Evolutionary conservation across 2,113 vertebrate genomes (phyloP).

Genomic region (Nibea coibor): DNA sequence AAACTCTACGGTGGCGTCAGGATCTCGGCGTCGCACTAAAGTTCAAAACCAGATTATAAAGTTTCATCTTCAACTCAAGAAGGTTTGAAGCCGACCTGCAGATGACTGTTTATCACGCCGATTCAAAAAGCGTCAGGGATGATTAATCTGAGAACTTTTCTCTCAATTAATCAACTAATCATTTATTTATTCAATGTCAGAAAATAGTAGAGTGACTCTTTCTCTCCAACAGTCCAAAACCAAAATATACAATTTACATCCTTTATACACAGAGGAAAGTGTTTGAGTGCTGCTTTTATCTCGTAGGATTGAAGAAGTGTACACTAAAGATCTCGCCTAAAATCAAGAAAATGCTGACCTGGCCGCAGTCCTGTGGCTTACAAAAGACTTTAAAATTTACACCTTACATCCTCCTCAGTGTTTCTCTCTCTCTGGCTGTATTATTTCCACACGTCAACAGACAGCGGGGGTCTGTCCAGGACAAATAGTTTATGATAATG

Average conservation of each 20-base stretch:
- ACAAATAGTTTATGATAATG: conserved; percentile 59
- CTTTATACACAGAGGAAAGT: too few species aligned
- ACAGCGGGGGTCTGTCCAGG: conserved; percentile 44
- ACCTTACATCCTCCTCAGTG: neutral
- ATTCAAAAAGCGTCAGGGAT: neutral
- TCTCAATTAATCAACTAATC: too few species aligned
- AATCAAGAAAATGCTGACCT: neutral
- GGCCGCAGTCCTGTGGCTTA: neutral
- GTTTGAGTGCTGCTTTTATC: neutral
- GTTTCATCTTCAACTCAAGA: too few species aligned
- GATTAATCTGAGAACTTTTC: neutral
- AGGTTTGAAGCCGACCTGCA: too few species aligned
- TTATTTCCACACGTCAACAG: conserved; percentile 26
- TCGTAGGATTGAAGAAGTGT: too few species aligned
- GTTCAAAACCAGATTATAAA: too few species aligned
- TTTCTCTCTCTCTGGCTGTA: conserved; percentile 18
- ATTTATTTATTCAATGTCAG: neutral
- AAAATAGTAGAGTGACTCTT: neutral
- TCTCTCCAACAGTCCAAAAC: neutral
- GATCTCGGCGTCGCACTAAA: too few species aligned
- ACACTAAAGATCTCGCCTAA: neutral
- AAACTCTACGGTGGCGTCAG: neutral
- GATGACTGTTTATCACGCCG: too few species aligned
- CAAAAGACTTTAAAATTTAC: neutral
- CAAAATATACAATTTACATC: neutral